A percentile compares a stretch with the other conserved stretches of the same genome.
Conservation (phyloP, 2,113 vertebrate species). For the Genyomyrus donnyi region DNA sequence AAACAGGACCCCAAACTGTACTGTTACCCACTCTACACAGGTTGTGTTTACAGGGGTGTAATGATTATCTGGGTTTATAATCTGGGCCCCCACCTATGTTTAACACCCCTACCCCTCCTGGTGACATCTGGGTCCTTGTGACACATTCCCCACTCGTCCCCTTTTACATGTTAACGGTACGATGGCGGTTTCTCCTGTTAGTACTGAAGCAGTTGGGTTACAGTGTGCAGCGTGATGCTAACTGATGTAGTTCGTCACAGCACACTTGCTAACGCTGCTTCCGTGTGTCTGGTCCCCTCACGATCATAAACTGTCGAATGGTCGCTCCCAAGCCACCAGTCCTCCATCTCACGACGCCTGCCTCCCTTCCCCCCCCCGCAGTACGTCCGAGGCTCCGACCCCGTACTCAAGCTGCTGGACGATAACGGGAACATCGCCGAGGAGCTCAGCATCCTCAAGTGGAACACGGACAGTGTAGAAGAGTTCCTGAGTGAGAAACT, state of each 20-base stretch:
- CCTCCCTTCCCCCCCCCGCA: constrained; percentile 35
- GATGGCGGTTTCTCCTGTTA: background rate
- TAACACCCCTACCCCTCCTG: background rate
- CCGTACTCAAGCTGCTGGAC: constrained; percentile 95
- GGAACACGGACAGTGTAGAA: constrained; percentile 98
- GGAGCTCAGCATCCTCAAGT: constrained; percentile 97
- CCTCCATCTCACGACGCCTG: background rate
- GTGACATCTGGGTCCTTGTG: background rate
- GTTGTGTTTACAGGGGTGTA: background rate
- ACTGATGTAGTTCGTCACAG: background rate
- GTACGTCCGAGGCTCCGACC: constrained; percentile 96
- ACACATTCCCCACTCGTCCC: background rate
- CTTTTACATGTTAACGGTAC: background rate
- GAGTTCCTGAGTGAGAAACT: constrained; percentile 95
- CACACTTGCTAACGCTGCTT: background rate
- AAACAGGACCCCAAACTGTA: background rate
- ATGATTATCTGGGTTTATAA: background rate
- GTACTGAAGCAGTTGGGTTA: background rate
- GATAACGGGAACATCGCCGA: constrained; percentile 96
- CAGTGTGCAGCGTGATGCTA: background rate
- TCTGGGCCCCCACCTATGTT: background rate
- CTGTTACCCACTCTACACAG: background rate
- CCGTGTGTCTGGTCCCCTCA: background rate
- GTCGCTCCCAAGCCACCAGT: background rate
- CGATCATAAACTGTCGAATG: too few species aligned